Conservation (phyloP, 2,113 vertebrate species). For the Coptodon rendalli region DNA sequence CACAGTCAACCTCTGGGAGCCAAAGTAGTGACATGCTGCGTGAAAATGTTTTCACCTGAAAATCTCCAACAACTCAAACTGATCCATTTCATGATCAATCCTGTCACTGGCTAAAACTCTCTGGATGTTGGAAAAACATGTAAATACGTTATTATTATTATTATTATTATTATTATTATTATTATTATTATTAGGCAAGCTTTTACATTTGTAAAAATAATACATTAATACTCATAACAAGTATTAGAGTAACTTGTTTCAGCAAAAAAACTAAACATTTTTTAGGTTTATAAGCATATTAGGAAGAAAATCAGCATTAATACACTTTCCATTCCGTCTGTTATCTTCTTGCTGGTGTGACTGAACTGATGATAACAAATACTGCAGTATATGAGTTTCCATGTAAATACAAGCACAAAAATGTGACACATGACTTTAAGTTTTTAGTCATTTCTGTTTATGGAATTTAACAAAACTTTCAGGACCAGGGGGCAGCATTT, state of each 20-base stretch:
- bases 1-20: slow-evolving; percentile 58
- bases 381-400: neutral
- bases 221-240: neutral
- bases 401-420: neutral
- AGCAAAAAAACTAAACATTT: neutral
- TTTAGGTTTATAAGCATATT: neutral
- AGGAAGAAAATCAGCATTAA: neutral
- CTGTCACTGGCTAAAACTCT: neutral
- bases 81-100: neutral
- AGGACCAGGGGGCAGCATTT: neutral
- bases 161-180: neutral
- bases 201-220: neutral
- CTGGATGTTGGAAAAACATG: neutral
- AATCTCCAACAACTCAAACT: neutral
- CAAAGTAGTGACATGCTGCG: slow-evolving; percentile 8
- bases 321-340: neutral
- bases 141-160: neutral
- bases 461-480: neutral
- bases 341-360: neutral
- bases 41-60: neutral
- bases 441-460: neutral
- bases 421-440: accelerated
- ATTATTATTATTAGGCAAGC: neutral
- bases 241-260: neutral
- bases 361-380: neutral